A percentile compares a stretch with the other conserved stretches of the same genome.
Evolutionary conservation across 2,113 vertebrate genomes (phyloP).

Genomic region (Labrus mixtus): DNA sequence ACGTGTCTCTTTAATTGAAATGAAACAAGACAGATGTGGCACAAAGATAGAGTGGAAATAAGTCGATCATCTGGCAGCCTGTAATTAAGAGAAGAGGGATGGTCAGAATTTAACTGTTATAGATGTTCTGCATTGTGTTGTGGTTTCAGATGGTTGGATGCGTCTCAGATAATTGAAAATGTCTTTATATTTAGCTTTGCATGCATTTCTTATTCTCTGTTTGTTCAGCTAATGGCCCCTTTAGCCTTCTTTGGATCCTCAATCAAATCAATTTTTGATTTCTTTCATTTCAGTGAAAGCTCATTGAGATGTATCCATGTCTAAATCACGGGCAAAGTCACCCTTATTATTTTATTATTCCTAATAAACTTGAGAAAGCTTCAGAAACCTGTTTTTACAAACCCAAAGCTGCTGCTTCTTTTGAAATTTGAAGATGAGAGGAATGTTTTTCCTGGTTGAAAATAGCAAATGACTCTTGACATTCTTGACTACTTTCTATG

Average conservation of each 20-base stretch:
- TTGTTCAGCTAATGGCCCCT: neutral
- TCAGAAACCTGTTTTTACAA: too few relatives aligned
- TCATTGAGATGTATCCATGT: neutral
- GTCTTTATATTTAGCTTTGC: neutral
- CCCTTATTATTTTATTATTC: too few relatives aligned
- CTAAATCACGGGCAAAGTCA: neutral
- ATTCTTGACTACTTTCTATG: neutral
- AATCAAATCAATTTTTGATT: neutral
- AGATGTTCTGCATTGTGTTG: neutral
- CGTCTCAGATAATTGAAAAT: neutral
- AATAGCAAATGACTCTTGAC: too few relatives aligned
- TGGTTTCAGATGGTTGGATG: neutral
- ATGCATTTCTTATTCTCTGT: neutral
- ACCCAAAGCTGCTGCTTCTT: too few relatives aligned
- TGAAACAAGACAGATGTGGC: conserved; percentile 28
- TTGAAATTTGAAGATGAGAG: too few relatives aligned
- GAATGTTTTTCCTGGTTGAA: too few relatives aligned
- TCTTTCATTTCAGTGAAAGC: neutral
- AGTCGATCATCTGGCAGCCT: neutral
- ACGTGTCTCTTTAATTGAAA: conserved; percentile 35
- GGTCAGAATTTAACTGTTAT: neutral
- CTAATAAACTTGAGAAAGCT: too few relatives aligned
- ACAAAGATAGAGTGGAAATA: neutral
- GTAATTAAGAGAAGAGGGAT: conserved; percentile 15
- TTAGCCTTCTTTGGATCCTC: neutral